Base-by-base conservation (phyloP, 1,140 invertebrate genomes). In the Formica exsecta region DNA sequence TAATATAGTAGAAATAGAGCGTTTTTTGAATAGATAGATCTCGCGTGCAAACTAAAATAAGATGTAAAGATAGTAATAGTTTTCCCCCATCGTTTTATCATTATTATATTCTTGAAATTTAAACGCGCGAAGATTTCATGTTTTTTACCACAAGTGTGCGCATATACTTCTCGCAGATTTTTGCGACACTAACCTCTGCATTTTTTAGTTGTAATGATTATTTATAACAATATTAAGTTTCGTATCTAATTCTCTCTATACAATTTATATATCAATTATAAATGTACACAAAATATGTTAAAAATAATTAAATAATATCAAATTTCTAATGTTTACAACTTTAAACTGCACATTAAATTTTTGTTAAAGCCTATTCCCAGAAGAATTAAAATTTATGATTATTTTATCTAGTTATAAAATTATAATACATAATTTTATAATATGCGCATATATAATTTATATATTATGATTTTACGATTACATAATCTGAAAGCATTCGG, bases 1-100 rank as follows among this genome's bases (percentile, higher is more conserved):
- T 70, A 70, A 80, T 57, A 48, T 65, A 44, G 36, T 81, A 81
- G 65, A 81, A 29, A 81, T 81, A 71, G 64, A 80, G 41, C 22
- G 13, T 71, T 71, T 19, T 29, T 29, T 29, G 25, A 71, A 71
- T 81, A 81, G 65, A 59, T 81, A n/a, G 19, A 25, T 36, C 36
- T 29, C 22, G 22, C 6, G 66, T 25, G 36, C 32, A 44, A 29
- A 81, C 9, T 59, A 71, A 80, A 80, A 41, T 19, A 32, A 70
- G 2, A 0, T 25, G 36, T 7, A 9, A 70, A 25, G 9, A 57
- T 54, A 54, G 51, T 29, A n/a, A 29, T 68, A 79, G 48, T 51
- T 65, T 48, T 48, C 13, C 3, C 13, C 7, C 0, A 11, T 54
- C 22, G 19, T 41, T 19, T 71, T 29, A 8, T 70, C 36, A 16